Evolutionary conservation across 2,797 vertebrate species (phyloP), one percentile per base, ranked within the genome.

Genomic region (Lindbergichthys nudifrons): DNA sequence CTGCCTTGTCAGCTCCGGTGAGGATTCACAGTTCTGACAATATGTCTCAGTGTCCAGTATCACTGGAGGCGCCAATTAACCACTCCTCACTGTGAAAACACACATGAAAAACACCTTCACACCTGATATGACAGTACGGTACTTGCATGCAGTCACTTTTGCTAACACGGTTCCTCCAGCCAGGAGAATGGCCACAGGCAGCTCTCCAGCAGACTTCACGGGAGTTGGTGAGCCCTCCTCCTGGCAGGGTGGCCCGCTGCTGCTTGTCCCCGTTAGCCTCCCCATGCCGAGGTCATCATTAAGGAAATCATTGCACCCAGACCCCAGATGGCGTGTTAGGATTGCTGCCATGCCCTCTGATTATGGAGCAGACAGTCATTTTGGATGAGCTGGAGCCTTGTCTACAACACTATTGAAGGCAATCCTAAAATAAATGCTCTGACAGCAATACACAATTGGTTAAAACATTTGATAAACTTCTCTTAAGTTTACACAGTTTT

Each of bases 291-390:
- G 84, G 79, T 87, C 46, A 58, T 89, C 85, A 92, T 91, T 91
- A 88, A 84, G 70, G 77, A 91, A 90, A 89, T 90, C 70, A 84
- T 80, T 84, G 72, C 75, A 65, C 73, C 81, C 84, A 69, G 79
- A 84, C 89, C 89, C 87, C 90, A 91, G 89, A 88, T 90, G 73
- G 86, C 13, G 54, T 75, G 75, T 79, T 74, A 69, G 60, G 68
- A 81, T 65, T 72, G 63, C 69, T 89, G 85, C 85, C 81, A 67
- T 53, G 57, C 54, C 39, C 32, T 81, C 51, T 78, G 45, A 73
- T 80, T 75, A 63, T 62, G 15, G 57, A 79, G 46, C 52, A 71
- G 56, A 52, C 65, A 73, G 72, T 64, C 51, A 30, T 50, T 77
- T 56, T 77, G 77, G 43, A 72, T 18, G 52, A 83, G 70, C 74